These are phyloP conservation scores for Bombus waltoni DNA, from an alignment of 1,140 invertebrate genomes.

Conservation along the genomic window DNA sequence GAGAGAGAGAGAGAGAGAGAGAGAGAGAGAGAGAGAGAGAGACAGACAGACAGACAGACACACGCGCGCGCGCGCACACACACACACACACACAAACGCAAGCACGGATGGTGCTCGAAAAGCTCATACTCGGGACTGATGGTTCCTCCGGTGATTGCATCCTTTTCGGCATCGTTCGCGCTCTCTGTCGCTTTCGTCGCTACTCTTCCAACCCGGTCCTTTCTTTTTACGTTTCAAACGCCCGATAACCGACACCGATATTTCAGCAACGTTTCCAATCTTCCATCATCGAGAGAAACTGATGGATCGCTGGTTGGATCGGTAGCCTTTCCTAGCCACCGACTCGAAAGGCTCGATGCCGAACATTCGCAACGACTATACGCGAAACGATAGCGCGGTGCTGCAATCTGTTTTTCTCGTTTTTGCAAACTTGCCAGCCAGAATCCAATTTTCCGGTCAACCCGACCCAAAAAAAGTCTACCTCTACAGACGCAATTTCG, in stretches of 20 bases:
- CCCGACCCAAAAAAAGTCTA: no score
- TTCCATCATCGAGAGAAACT: background rate
- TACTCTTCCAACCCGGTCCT: background rate
- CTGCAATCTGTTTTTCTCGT: background rate
- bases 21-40: background rate
- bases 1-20: background rate
- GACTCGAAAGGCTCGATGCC: background rate
- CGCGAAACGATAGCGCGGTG: background rate
- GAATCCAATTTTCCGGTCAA: background rate
- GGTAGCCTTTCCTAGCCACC: background rate
- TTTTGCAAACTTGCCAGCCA: background rate
- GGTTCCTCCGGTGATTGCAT: slow-evolving; percentile 27
- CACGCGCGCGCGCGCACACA: no score
- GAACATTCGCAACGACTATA: background rate
- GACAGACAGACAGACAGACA: no score
- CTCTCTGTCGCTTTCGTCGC: background rate
- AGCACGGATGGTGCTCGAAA: slow-evolving; percentile 22
- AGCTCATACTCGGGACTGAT: slow-evolving; percentile 35
- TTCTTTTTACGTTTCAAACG: slow-evolving; percentile 5
- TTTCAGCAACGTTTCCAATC: slow-evolving; percentile 32
- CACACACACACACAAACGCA: no score
- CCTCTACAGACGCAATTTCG: background rate
- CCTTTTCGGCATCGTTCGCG: slow-evolving; percentile 3
- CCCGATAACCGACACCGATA: slow-evolving; percentile 30
- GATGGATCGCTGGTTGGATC: background rate